These are phyloP conservation scores for Hydraecia micacea DNA, from an alignment of 2,888 invertebrate species.

Conservation along the genomic window DNA sequence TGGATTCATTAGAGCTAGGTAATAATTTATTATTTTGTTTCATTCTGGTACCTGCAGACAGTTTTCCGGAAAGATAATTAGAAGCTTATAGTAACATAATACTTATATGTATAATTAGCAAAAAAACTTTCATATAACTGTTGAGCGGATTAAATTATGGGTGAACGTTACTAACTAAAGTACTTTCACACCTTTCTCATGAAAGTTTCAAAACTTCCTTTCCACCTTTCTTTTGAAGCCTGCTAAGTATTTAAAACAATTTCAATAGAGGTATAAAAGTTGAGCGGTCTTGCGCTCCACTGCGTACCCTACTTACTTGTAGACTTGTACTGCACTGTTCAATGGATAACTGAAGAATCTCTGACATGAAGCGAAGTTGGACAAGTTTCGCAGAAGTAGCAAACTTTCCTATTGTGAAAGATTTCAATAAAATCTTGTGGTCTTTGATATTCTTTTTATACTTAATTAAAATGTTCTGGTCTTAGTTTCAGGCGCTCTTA, in stretches of 20 bases:
- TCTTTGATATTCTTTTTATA: slow-evolving; percentile 18
- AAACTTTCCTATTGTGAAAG: slow-evolving; percentile 43
- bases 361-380: slow-evolving; percentile 52
- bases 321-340: slow-evolving; percentile 55
- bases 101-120: background rate
- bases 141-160: background rate
- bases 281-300: slow-evolving; percentile 44
- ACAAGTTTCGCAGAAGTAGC: slow-evolving; percentile 51
- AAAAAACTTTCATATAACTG: background rate
- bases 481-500: slow-evolving; percentile 3
- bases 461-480: slow-evolving; percentile 31
- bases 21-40: background rate
- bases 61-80: background rate
- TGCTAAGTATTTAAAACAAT: slow-evolving; percentile 62
- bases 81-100: background rate
- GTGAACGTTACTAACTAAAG: background rate
- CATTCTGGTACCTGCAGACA: background rate
- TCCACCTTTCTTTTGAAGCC: slow-evolving; percentile 27
- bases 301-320: slow-evolving; percentile 47
- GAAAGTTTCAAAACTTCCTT: background rate
- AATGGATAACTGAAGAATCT: slow-evolving; percentile 61
- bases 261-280: slow-evolving; percentile 66
- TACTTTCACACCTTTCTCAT: background rate
- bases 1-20: background rate
- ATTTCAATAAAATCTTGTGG: slow-evolving; percentile 40